Conservation (phyloP, 2,797 vertebrate genomes). For the Manis crassicaudata region DNA sequence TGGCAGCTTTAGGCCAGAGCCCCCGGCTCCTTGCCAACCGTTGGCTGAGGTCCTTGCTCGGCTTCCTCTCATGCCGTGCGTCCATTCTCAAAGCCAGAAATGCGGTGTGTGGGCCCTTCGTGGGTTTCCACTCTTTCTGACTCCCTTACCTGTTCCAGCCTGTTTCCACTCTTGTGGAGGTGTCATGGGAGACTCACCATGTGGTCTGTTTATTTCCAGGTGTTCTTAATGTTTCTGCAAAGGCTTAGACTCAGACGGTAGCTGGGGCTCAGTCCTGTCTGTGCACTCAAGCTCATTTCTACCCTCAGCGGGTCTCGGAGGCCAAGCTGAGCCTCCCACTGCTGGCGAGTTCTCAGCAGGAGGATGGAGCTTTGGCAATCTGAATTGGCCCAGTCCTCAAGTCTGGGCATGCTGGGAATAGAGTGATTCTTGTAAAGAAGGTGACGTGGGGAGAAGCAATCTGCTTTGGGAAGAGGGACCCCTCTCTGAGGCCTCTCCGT, state of each 20-base stretch:
- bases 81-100: neutral
- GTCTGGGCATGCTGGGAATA: neutral
- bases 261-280: neutral
- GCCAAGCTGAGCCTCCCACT: neutral
- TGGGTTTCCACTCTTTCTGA: neutral
- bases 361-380: neutral
- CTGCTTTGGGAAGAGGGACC: neutral
- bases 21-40: neutral
- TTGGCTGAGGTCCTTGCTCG: neutral
- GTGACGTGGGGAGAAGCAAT: neutral
- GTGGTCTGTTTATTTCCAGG: neutral
- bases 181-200: neutral
- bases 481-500: neutral
- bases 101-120: accelerated
- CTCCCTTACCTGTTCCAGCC: neutral
- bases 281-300: neutral
- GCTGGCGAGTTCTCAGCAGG: neutral
- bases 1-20: neutral
- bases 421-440: neutral
- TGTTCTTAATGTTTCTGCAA: neutral
- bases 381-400: neutral
- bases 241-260: neutral
- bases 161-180: neutral
- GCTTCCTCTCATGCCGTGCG: neutral
- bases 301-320: neutral